Conservation (phyloP, 2,888 invertebrate species). For the Conistra vaccinii region DNA sequence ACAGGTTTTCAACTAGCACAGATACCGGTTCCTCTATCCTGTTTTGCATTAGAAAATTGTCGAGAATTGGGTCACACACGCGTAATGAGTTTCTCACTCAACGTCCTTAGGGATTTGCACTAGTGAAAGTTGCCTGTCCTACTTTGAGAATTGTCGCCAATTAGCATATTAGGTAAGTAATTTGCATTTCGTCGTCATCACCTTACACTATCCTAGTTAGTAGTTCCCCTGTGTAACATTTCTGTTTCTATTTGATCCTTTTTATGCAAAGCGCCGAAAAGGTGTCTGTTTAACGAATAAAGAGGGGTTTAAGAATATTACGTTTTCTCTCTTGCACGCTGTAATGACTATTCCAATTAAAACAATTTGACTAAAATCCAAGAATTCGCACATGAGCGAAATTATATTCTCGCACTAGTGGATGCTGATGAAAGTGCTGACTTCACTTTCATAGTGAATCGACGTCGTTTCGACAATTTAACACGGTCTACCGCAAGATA, state of each 20-base stretch:
- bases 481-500: conserved; percentile 59
- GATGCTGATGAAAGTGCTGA: conserved; percentile 53
- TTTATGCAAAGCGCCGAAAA: conserved; percentile 19
- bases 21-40: conserved; percentile 60
- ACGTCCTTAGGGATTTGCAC: conserved; percentile 72
- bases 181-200: conserved; percentile 57
- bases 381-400: conserved; percentile 44
- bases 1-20: conserved; percentile 67
- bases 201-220: conserved; percentile 18
- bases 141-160: conserved; percentile 62
- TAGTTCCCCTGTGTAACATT: conserved; percentile 40
- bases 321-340: conserved; percentile 14
- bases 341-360: conserved; percentile 41
- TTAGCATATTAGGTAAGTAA: conserved; percentile 61
- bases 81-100: conserved; percentile 75
- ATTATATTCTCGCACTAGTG: conserved; percentile 38
- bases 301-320: background rate
- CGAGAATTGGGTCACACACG: conserved; percentile 75
- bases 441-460: conserved; percentile 60
- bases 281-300: conserved; percentile 6
- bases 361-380: conserved; percentile 19
- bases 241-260: conserved; percentile 26
- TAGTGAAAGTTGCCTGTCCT: conserved; percentile 71
- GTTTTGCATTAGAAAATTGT: conserved; percentile 73
- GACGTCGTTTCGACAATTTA: conserved; percentile 66